A percentile compares a stretch with the other conserved stretches of the same genome.
These are phyloP conservation scores for Ifrita kowaldi DNA, from an alignment of 2,113 vertebrate genomes.

Conservation along the genomic window DNA sequence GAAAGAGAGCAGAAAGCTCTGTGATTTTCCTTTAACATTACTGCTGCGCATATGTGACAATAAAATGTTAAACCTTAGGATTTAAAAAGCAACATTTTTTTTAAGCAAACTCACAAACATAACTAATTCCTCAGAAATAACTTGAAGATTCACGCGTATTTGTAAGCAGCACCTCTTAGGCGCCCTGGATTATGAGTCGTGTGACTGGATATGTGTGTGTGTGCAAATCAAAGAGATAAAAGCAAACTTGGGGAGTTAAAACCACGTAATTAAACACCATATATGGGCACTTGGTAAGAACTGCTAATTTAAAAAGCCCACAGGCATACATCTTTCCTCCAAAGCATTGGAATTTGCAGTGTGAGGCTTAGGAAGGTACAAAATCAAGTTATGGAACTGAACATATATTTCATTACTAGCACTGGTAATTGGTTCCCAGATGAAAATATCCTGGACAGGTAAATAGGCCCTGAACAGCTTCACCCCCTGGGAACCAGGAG, in stretches of 20 bases:
- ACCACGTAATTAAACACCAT: neutral
- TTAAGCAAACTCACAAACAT: neutral
- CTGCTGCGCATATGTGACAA: neutral
- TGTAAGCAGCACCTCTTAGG: neutral
- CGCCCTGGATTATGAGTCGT: fast-evolving
- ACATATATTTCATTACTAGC: neutral
- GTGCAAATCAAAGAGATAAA: neutral
- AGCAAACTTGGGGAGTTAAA: neutral
- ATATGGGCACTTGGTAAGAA: neutral
- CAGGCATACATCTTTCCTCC: neutral
- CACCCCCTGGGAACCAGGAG: too few relatives aligned
- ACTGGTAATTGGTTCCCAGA: neutral
- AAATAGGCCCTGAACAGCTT: neutral
- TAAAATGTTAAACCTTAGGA: neutral
- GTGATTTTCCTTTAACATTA: neutral
- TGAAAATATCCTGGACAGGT: neutral
- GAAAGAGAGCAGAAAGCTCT: neutral
- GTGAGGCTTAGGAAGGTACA: neutral
- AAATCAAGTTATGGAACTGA: neutral
- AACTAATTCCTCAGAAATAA: neutral
- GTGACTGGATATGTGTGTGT: fast-evolving
- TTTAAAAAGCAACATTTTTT: neutral
- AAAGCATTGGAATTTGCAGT: neutral
- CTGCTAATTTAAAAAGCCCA: neutral
- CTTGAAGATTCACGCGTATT: neutral